A percentile compares a stretch with the other conserved stretches of the same genome.
phyloP scores from a whole-genome alignment of 2,113 vertebrate genomes.

The Actinemys pallida region DNA sequence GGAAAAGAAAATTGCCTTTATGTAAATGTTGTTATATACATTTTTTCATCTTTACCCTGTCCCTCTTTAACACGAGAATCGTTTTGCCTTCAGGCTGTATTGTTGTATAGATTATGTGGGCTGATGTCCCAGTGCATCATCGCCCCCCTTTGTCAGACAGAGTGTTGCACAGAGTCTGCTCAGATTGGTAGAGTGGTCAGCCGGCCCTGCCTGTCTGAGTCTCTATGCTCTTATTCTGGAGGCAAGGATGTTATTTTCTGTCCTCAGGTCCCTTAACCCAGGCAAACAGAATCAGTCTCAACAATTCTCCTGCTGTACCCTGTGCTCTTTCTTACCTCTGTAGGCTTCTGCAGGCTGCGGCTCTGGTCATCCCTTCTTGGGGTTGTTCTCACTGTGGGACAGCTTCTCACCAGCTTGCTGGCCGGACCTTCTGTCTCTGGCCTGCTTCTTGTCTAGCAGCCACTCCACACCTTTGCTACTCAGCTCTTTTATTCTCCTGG shows the following conservation, averaged over 20 bases:
- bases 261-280: neutral
- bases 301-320: neutral
- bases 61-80: neutral
- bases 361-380: neutral
- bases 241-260: no score
- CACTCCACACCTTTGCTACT: neutral
- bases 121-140: no score
- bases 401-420: neutral
- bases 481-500: neutral
- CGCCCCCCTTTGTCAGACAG: no score
- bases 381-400: neutral
- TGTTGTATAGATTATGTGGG: neutral
- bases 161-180: no score
- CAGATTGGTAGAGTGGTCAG: no score
- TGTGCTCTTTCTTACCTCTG: neutral
- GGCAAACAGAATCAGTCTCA: neutral
- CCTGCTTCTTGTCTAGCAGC: neutral
- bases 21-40: neutral
- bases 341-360: neutral
- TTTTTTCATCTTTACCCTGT: no score
- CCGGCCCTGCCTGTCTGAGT: no score
- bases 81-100: neutral
- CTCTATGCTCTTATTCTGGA: no score
- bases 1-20: neutral
- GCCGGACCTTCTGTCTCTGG: neutral